Evolutionary conservation across 2,888 invertebrate species (phyloP), one percentile per base, ranked within the genome.

Genomic region (Drosophila affinis): DNA sequence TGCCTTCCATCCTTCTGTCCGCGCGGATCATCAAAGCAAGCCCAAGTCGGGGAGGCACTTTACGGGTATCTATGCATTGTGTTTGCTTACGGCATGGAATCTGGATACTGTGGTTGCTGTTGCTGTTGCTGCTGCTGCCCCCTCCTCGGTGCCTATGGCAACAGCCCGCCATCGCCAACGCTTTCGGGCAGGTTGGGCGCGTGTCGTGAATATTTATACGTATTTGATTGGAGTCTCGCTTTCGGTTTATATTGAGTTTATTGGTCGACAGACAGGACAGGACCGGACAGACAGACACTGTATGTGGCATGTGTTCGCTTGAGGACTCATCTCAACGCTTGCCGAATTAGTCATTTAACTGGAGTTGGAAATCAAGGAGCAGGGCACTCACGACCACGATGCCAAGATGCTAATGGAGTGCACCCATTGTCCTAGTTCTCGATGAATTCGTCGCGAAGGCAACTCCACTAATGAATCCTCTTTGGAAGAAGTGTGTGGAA

Each of bases 141-240:
- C 12, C 34, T 34, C 12, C 34, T 12, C 5, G 5, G 5, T 39
- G 62, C n/a, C 47, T n/a, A 18, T 5, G 39, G 34, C 45, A 17
- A 47, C 34, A 24, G 21, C 17, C 21, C 14, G 12, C 51, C 18
- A 32, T 6, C 5, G 24, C 48, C 44, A 48, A 44, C 32, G 45
- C 46, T 18, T 3, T 9, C 27, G 18, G 52, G 14, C 60, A 39
- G 60, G 53, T 61, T 51, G 45, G 44, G 73, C 53, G 70, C 87
- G 87, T 83, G 87, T 62, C 71, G 54, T 70, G 81, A 72, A 81
- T 83, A 83, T 80, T 83, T 71, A 81, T 86, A 64, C 69, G 70
- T 63, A 75, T 80, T 86, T 79, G 87, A 86, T 77, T 77, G 58
- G 56, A 69, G 55, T 56, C 59, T 45, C 45, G n/a, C 49, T 10